A percentile compares a stretch with the other conserved stretches of the same genome.
Conservation (phyloP, 2,888 invertebrate species). For the Ichneumoninae sp. region DNA sequence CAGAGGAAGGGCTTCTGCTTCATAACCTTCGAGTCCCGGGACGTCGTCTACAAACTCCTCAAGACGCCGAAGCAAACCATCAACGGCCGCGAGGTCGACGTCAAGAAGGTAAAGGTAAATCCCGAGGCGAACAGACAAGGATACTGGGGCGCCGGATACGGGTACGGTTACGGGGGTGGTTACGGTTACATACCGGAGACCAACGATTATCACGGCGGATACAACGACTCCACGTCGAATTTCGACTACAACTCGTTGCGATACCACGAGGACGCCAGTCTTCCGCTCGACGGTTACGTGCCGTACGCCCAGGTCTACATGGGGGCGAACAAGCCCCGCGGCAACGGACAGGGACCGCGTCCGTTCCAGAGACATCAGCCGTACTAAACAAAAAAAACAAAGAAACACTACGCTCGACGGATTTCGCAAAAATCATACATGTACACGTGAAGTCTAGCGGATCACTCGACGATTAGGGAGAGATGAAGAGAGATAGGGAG, state of each 20-base stretch:
- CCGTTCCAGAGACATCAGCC: conserved; percentile 84
- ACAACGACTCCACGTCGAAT: conserved; percentile 83
- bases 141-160: conserved; percentile 82
- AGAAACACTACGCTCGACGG: conserved; percentile 47
- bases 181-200: conserved; percentile 82
- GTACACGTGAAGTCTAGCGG: conserved; percentile 65
- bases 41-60: conserved; percentile 86
- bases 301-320: conserved; percentile 72
- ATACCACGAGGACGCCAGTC: conserved; percentile 68
- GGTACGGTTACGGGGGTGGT: conserved; percentile 80
- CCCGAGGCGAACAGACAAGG: conserved; percentile 83
- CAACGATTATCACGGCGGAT: conserved; percentile 82
- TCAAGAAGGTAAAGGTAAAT: conserved; percentile 86
- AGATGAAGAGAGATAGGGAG: conserved; percentile 31
- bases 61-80: conserved; percentile 87
- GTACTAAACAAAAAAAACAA: conserved; percentile 73
- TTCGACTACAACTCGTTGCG: conserved; percentile 78
- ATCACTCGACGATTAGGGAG: conserved; percentile 46
- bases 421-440: conserved; percentile 66
- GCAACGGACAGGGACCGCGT: conserved; percentile 82
- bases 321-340: conserved; percentile 81
- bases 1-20: conserved; percentile 88
- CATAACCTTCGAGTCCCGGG: conserved; percentile 88
- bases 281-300: conserved; percentile 82
- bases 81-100: conserved; percentile 87